Conservation (phyloP, 2,888 invertebrate species). For the Oscheius onirici region DNA sequence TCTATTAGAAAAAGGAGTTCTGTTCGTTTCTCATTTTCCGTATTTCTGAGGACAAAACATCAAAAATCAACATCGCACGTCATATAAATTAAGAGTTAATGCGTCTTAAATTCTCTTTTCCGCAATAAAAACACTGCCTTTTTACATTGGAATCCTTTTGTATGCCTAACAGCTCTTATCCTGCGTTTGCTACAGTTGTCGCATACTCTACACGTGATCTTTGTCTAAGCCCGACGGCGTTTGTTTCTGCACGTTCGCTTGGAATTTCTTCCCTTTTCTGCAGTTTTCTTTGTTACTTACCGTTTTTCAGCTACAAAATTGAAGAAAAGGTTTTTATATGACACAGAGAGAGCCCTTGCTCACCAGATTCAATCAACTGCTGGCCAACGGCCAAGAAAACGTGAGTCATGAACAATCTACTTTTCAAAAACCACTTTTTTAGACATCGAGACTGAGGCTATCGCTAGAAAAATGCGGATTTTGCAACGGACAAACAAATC, state of each 20-base stretch:
- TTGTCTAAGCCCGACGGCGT: not conserved
- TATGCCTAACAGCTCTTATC: too few species aligned
- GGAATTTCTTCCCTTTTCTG: not conserved
- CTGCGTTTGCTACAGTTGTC: too few species aligned
- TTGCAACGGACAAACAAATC: not conserved
- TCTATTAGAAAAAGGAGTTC: too few species aligned
- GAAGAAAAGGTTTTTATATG: not conserved
- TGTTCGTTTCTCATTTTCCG: too few species aligned
- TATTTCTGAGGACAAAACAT: too few species aligned
- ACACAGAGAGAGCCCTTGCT: slow-evolving; percentile 3
- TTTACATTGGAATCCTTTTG: too few species aligned
- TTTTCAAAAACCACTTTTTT: too few species aligned
- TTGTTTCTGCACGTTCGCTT: not conserved
- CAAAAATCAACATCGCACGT: too few species aligned
- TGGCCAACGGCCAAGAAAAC: slow-evolving; percentile 7
- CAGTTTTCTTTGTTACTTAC: not conserved
- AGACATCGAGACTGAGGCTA: slow-evolving; percentile 8
- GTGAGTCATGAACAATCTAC: too few species aligned
- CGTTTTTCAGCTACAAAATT: not conserved
- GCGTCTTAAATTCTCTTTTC: too few species aligned
- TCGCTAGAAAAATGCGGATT: slow-evolving; percentile 20
- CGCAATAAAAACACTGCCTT: too few species aligned
- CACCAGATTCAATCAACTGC: not conserved
- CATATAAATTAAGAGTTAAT: too few species aligned
- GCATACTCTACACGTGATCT: slow-evolving; percentile 1